Evolutionary conservation across 2,113 vertebrate genomes (phyloP).

Genomic region (Xenus cinereus): DNA sequence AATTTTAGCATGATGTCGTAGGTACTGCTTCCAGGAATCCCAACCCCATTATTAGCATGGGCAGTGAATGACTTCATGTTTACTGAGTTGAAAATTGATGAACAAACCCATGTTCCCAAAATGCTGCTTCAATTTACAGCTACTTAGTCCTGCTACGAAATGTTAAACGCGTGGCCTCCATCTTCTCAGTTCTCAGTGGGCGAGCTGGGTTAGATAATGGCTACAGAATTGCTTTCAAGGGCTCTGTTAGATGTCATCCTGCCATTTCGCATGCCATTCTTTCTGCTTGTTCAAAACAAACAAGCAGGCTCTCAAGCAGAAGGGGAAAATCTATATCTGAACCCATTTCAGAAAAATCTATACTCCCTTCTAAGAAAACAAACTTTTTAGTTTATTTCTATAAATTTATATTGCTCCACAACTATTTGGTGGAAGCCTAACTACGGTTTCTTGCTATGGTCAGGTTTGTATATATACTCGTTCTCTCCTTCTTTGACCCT

Average conservation of each 20-base stretch:
- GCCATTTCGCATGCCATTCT: neutral
- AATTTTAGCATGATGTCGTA: neutral
- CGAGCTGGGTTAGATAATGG: neutral
- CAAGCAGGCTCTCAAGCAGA: neutral
- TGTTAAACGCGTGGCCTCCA: neutral
- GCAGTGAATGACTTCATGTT: neutral
- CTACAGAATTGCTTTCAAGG: neutral
- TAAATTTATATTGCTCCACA: neutral
- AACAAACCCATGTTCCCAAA: neutral
- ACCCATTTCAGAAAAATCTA: neutral
- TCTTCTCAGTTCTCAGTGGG: neutral
- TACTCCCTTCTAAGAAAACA: neutral
- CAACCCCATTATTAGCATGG: neutral
- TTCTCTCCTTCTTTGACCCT: neutral
- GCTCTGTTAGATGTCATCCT: neutral
- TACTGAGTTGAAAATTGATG: neutral
- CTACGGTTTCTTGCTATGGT: neutral
- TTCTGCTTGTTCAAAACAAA: neutral
- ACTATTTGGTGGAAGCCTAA: neutral
- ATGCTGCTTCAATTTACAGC: neutral
- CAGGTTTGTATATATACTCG: neutral
- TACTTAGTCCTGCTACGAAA: neutral
- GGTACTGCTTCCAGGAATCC: neutral
- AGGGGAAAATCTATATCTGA: neutral
- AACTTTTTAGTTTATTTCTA: neutral